phyloP scores from a whole-genome alignment of 2,797 vertebrate species.

The Halcyon badia region DNA sequence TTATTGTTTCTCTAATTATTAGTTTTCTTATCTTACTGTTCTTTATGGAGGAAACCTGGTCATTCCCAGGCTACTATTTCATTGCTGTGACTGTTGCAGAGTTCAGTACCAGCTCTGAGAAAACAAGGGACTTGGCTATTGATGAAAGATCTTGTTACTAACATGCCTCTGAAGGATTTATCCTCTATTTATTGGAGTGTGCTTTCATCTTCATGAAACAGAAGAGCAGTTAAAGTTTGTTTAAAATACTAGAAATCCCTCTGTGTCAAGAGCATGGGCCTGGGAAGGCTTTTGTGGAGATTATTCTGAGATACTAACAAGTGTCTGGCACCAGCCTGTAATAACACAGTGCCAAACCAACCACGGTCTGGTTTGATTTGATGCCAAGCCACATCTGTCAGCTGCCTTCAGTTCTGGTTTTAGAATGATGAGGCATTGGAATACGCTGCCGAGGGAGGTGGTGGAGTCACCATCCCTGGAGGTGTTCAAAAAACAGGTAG shows the following conservation, averaged over 20 bases:
- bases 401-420: not conserved
- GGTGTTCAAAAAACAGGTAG: too few relatives aligned
- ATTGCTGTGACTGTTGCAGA: not conserved
- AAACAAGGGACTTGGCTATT: not conserved
- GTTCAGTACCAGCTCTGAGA: not conserved
- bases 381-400: not conserved
- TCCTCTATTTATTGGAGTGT: not conserved
- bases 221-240: not conserved
- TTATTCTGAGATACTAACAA: not conserved
- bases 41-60: not conserved
- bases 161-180: not conserved
- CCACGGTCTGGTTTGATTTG: not conserved
- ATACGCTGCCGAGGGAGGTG: too few relatives aligned
- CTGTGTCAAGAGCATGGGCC: not conserved
- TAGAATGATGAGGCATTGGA: too few relatives aligned
- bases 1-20: not conserved
- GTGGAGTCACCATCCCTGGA: too few relatives aligned
- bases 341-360: not conserved
- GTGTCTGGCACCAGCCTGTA: not conserved
- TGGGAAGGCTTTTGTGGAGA: not conserved
- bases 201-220: not conserved
- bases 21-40: not conserved
- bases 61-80: not conserved
- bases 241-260: not conserved
- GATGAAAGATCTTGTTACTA: not conserved